These are phyloP conservation scores for Coryphaenoides rupestris DNA, from an alignment of 2,113 vertebrate genomes.

Conservation along the genomic window DNA sequence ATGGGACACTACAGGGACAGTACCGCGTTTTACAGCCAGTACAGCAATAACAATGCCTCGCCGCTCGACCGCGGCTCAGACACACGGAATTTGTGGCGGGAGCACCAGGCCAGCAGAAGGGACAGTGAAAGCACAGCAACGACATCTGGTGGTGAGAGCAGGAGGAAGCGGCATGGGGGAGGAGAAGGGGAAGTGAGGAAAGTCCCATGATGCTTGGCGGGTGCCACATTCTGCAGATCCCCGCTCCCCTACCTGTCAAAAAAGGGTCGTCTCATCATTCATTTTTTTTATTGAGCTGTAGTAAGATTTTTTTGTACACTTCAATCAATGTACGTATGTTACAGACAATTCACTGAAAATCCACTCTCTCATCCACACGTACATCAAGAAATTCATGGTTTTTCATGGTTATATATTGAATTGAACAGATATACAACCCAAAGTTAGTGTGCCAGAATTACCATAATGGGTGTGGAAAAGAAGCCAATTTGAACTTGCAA, in stretches of 20 bases:
- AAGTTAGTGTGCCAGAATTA: not conserved
- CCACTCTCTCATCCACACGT: too few relatives aligned
- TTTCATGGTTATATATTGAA: too few relatives aligned
- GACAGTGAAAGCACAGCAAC: slow-evolving; percentile 75
- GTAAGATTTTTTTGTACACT: too few relatives aligned
- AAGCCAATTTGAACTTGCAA: slow-evolving; percentile 1
- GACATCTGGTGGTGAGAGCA: slow-evolving; percentile 61
- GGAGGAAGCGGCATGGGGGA: slow-evolving; percentile 71
- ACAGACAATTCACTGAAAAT: too few relatives aligned
- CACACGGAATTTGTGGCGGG: not conserved
- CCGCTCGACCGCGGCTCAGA: not conserved
- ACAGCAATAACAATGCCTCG: slow-evolving; percentile 57
- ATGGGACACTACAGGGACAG: slow-evolving; percentile 79
- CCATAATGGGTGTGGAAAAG: not conserved
- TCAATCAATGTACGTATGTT: too few relatives aligned
- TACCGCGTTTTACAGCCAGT: slow-evolving; percentile 73
- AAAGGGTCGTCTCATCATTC: too few relatives aligned
- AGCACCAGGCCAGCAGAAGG: slow-evolving; percentile 33
- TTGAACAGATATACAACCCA: not conserved
- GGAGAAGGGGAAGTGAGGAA: not conserved
- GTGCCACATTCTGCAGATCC: too few relatives aligned
- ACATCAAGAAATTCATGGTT: too few relatives aligned
- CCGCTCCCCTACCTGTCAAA: too few relatives aligned
- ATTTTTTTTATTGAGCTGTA: too few relatives aligned
- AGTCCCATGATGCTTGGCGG: too few relatives aligned